Evolutionary conservation across 2,888 invertebrate species (phyloP).

Genomic region (Steromphala cineraria): DNA sequence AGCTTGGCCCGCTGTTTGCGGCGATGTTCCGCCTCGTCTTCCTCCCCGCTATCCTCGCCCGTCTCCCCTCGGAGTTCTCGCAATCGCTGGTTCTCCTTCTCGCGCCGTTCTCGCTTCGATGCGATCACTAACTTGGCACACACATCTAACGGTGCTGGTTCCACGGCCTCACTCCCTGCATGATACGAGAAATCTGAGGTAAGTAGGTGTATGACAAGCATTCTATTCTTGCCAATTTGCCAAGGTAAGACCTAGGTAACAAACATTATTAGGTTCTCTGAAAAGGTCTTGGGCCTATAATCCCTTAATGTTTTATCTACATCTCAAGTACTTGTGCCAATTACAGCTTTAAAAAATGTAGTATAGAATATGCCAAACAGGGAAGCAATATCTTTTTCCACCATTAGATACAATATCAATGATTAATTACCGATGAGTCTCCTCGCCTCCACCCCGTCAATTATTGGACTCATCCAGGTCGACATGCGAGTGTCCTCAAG

Average conservation of each 20-base stretch:
- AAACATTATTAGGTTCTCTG: too few species aligned
- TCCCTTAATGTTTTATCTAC: too few species aligned
- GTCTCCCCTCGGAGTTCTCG: background rate
- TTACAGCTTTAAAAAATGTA: too few species aligned
- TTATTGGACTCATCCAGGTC: slow-evolving; percentile 74
- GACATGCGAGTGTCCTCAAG: slow-evolving; percentile 65
- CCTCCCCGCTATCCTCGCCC: background rate
- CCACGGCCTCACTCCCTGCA: slow-evolving; percentile 64
- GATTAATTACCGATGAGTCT: slow-evolving; percentile 72
- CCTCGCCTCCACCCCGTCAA: slow-evolving; percentile 72
- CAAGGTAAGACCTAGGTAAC: too few species aligned
- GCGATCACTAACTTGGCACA: slow-evolving; percentile 63
- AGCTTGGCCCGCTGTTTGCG: background rate
- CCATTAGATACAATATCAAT: too few species aligned
- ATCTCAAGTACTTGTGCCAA: too few species aligned
- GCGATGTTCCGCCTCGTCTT: background rate
- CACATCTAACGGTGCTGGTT: slow-evolving; percentile 58
- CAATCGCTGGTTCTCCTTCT: background rate
- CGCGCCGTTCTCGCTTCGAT: slow-evolving; percentile 49
- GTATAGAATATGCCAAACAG: too few species aligned
- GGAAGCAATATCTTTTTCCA: too few species aligned
- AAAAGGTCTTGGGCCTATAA: too few species aligned
- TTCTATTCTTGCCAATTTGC: too few species aligned
- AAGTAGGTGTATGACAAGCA: too few species aligned
- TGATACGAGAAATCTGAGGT: too few species aligned